These are phyloP conservation scores for Nasonia vitripennis DNA, from an alignment of 1,140 invertebrate species.

Conservation along the genomic window DNA sequence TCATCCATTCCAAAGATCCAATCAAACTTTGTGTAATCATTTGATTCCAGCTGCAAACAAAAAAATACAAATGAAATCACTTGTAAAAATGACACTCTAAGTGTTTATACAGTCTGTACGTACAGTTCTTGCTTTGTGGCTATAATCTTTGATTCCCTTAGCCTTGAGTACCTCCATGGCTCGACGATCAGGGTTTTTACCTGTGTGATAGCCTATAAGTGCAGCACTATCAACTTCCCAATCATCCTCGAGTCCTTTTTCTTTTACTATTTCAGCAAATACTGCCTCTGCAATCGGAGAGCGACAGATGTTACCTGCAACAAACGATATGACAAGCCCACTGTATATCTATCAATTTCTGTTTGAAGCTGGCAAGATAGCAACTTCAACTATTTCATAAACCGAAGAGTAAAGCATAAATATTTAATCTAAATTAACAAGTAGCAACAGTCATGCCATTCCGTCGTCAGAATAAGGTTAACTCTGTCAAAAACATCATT, in stretches of 20 bases:
- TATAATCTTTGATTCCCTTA: slow-evolving; percentile 81
- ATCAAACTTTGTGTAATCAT: slow-evolving; percentile 88
- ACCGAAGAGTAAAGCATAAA: neutral
- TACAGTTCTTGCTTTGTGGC: slow-evolving; percentile 86
- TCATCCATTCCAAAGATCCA: slow-evolving; percentile 96
- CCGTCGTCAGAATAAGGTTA: neutral
- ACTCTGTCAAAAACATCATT: neutral
- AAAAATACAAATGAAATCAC: neutral
- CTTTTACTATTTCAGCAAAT: slow-evolving; percentile 83
- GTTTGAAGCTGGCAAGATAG: neutral
- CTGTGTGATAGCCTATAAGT: slow-evolving; percentile 89
- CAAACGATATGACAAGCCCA: slow-evolving; percentile 54
- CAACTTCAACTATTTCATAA: neutral
- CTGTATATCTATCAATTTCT: neutral
- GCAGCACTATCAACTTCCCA: slow-evolving; percentile 94
- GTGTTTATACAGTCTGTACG: slow-evolving; percentile 21
- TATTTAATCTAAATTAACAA: neutral
- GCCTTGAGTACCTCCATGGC: slow-evolving; percentile 83
- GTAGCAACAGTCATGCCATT: neutral
- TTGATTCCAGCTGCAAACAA: slow-evolving; percentile 76
- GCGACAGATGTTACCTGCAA: slow-evolving; percentile 92
- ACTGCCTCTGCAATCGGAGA: slow-evolving; percentile 96
- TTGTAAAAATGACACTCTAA: neutral
- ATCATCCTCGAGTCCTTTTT: slow-evolving; percentile 77
- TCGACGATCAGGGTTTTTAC: slow-evolving; percentile 86